Conservation (phyloP, 2,797 vertebrate species). For the Myotis planiceps region DNA sequence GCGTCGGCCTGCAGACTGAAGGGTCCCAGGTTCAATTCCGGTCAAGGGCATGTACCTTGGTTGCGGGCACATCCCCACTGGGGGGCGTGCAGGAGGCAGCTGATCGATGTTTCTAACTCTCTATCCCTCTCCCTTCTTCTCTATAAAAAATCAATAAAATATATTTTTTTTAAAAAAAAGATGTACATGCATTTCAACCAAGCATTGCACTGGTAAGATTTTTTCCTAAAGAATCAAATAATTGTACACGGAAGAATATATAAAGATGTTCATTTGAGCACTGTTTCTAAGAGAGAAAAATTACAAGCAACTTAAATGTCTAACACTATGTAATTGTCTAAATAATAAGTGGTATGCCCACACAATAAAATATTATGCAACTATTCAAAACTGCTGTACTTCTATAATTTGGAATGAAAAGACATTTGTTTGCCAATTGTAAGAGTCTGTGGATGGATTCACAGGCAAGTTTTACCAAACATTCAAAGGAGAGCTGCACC, state of each 20-base stretch:
- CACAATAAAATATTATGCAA: background rate
- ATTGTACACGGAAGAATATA: background rate
- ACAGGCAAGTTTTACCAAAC: too few relatives aligned
- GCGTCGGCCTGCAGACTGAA: too few relatives aligned
- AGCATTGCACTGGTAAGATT: background rate
- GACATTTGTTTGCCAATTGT: constrained; percentile 16
- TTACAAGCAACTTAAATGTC: constrained; percentile 34
- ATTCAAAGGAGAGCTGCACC: too few relatives aligned
- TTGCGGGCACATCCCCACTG: too few relatives aligned
- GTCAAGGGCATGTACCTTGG: too few relatives aligned
- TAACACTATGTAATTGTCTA: background rate
- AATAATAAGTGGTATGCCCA: background rate
- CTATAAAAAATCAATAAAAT: too few relatives aligned
- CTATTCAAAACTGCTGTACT: constrained; percentile 24
- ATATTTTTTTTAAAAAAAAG: too few relatives aligned
- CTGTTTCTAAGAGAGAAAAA: background rate
- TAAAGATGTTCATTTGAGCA: background rate
- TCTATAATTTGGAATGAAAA: constrained; percentile 24
- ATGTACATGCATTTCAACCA: background rate
- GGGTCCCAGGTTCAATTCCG: too few relatives aligned
- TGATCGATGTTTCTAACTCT: too few relatives aligned
- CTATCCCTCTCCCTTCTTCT: too few relatives aligned
- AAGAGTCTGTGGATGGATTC: background rate
- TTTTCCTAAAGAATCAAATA: constrained; percentile 24
- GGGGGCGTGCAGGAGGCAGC: too few relatives aligned